Evolutionary conservation across 2,113 vertebrate species (phyloP), one percentile per base, ranked within the genome.

Genomic region (Trichomycterus rosablanca): DNA sequence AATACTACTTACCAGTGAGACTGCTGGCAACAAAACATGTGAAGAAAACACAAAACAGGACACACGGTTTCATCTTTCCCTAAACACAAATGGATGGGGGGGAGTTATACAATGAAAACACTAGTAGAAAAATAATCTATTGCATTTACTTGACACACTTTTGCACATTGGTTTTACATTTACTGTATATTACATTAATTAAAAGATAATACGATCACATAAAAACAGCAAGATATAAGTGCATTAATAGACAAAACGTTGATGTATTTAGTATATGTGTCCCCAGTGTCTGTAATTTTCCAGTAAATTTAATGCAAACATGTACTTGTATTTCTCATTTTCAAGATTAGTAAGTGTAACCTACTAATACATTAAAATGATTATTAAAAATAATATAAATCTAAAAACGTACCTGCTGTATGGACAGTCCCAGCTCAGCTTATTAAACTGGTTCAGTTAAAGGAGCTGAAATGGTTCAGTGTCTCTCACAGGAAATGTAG

Each of bases 61-160:
- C 4, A 71, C 76, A 7, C 57, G 67, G 55, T 78, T 86, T 88
- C 88, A 87, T 89, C 50, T 57, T 74, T 3, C 2, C 48, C 32
- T 74, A 30, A 24, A 68, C 9, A 59, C 9, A 44, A 56, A 71
- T 6, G 9, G 14, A 57, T 5, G 1, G 19, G 10, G 11, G 18
- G 35, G 5, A 15, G 61, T n/a, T n/a, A 18, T 32, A n/a, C 12
- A 65, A 56, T 30, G 1, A 24, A 30, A 59, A 5, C 26, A 59
- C 8, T 22, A 15, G 2, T 10, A 18, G 15, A 19, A 4, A 3
- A 19, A 44, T 44, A 8, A 3, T 44, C 4, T 6, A 19, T 44
- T 14, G 14, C 7, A 22, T 19, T n/a, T n/a, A n/a, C n/a, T n/a
- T n/a, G n/a, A n/a, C n/a, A n/a, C n/a, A n/a, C n/a, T n/a, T n/a